Evolutionary conservation across 2,113 vertebrate species (phyloP), one percentile per base, ranked within the genome.

Genomic region (Dipodomys spectabilis): DNA sequence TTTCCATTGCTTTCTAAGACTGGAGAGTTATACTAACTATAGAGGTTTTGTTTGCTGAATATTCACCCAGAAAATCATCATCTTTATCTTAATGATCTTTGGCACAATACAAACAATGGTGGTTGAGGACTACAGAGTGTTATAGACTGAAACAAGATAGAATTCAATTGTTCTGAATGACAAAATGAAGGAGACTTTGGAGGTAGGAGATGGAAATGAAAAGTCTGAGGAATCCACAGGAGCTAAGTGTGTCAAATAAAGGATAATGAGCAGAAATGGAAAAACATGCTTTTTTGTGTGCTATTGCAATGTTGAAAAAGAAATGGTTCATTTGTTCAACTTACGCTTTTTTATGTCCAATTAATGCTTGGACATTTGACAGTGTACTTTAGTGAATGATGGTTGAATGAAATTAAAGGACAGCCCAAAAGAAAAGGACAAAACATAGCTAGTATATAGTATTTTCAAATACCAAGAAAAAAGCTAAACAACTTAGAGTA

Each of bases 131-230:
- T 28, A 23, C 32, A 93, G 73, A 23, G 39, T 71, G n/a, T 62
- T 90, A 39, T 64, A 80, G 35, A 93, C 4, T 84, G 79, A 96
- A 88, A 68, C 49, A 93, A 94, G 67, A 79, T 91, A 96, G 93
- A 85, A 27, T 27, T 77, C 92, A 94, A 60, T 73, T 68, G 32
- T 27, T 95, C 65, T 88, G 74, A 92, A 13, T 30, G 35, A 68
- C 71, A 89, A 53, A 23, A 3, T 4, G 9, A 80, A 23, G 82
- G 22, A 22, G 39, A 44, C 44, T 67, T 75, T 7, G 30, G 35
- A 71, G 57, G 44, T 23, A 78, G 32, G 18, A 25, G 13, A 2
- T 45, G 39, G 44, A 22, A 90, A 71, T 77, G 28, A 80, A 86
- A 95, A 86, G 10, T 69, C 53, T 77, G 62, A 93, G 44, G 32